phyloP scores from a whole-genome alignment of 2,797 vertebrate species.

The Thunnus albacares region DNA sequence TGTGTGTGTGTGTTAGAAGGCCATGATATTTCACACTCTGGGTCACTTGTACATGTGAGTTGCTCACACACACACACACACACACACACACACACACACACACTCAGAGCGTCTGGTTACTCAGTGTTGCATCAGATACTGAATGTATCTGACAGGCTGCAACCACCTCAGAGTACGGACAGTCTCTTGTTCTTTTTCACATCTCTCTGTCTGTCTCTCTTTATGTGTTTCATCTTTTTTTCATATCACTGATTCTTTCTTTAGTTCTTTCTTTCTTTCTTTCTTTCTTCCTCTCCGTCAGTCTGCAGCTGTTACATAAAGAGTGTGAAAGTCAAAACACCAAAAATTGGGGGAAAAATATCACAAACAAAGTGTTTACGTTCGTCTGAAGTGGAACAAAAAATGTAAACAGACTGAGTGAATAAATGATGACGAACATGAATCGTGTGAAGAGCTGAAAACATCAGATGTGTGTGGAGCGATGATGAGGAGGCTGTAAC shows the following conservation, averaged over 20 bases:
- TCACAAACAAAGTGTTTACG: too few species aligned
- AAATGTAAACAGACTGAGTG: too few species aligned
- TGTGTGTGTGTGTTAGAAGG: conserved; percentile 22
- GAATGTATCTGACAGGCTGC: conserved; percentile 56
- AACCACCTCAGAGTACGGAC: conserved; percentile 43
- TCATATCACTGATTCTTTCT: neutral
- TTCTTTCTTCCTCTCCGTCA: neutral
- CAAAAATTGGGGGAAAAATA: too few species aligned
- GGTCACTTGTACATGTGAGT: conserved; percentile 73
- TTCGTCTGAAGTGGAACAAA: too few species aligned
- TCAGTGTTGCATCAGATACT: conserved; percentile 76
- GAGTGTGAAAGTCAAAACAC: neutral
- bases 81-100: conserved; percentile 29
- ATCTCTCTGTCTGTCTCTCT: conserved; percentile 1
- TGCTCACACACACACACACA: conserved; percentile 41
- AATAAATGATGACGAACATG: too few species aligned
- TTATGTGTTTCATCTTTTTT: neutral
- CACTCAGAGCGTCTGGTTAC: conserved; percentile 54
- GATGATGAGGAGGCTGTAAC: too few species aligned
- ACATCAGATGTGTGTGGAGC: too few species aligned
- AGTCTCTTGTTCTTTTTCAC: conserved; percentile 39
- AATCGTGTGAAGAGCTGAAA: too few species aligned
- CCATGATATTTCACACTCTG: conserved; percentile 77
- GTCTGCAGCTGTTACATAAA: neutral
- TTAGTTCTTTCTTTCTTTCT: neutral